Base-by-base conservation (phyloP, 2,888 invertebrate genomes). In the Aproaerema taeniolella region DNA sequence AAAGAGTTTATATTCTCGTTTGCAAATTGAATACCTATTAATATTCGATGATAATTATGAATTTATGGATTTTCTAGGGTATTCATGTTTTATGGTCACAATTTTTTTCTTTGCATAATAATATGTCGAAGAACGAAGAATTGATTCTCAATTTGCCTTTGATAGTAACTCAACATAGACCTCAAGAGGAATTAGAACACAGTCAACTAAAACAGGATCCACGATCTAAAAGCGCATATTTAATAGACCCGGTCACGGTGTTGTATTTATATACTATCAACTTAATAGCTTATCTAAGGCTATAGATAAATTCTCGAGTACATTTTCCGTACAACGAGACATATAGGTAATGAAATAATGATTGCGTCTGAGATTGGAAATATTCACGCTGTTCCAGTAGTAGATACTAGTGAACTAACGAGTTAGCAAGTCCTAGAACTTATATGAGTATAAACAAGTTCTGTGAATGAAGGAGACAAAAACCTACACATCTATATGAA, bases 251-350 rank as follows among this genome's bases (percentile, higher is more conserved):
- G 43, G 43, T 47, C 41, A 41, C 42, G 31, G 38, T 40, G 41
- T 42, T 33, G 41, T 43, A 41, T 54, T 52, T 46, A 39, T n/a
- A n/a, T 41, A 48, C 43, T 40, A 46, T 43, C 25, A 42, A 44
- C 32, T 41, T 44, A 47, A 49, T 46, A 43, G 13, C 35, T 40
- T 31, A 33, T 37, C 24, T 34, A 34, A 14, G 15, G 14, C 12
- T 34, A 12, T 14, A 34, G 34, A 34, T 34, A 34, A 34, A 25
- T 12, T 34, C 33, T 20, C 16, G 24, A 24, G 24, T 8, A 25
- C 14, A 39, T 39, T 40, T 40, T 40, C 35, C 25, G 31, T 40
- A 40, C n/a, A n/a, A n/a, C n/a, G n/a, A n/a, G n/a, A n/a, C n/a
- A n/a, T n/a, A n/a, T n/a, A n/a, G n/a, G n/a, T n/a, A n/a, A n/a